Base-by-base conservation (phyloP, 2,113 vertebrate genomes). In the Chloropsis cyanopogon region DNA sequence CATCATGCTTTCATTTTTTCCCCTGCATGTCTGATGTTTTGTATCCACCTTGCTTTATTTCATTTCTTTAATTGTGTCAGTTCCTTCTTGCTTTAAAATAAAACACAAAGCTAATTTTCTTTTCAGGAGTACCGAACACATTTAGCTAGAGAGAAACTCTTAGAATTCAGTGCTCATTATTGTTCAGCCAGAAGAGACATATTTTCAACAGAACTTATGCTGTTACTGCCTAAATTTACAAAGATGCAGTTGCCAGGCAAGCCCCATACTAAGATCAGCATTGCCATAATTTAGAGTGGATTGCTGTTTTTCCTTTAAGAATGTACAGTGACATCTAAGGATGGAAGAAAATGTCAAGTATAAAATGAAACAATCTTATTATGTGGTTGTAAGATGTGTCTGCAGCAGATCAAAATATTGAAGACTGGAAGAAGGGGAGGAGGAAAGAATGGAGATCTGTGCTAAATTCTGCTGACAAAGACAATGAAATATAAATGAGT, bases 401-500 rank as follows among this genome's bases (percentile, higher is more conserved):
- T 88, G 66, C 57, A 71, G 33, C 35, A 66, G 65, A 86, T 82
- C 42, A 90, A 87, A 91, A 41, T 59, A 42, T 44, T 61, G 12
- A 85, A 60, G 44, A 16, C 28, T 52, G 16, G 31, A 39, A 23
- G 71, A 88, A 63, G 16, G 4, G 23, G 11, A 70, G 35, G 39
- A 83, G 61, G 22, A 78, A 37, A 0, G 31, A 78, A 29, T 0
- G 2, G 44, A 71, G 10, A 35, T 92, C 24, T 44, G 23, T 46
- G 41, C 39, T 75, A 63, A 86, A 71, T 94, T 92, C 68, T 60
- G 23, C 56, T 52, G 72, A 86, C 42, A 73, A 70, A 68, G 47
- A 57, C 42, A 86, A 15, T 37, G 28, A 73, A 78, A 75, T 71
- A 79, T 9, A 86, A 84, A 54, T 14, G 37, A 35, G 21, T 63